Base-by-base conservation (phyloP, 1,140 invertebrate genomes). In the Mamestra configurata region DNA sequence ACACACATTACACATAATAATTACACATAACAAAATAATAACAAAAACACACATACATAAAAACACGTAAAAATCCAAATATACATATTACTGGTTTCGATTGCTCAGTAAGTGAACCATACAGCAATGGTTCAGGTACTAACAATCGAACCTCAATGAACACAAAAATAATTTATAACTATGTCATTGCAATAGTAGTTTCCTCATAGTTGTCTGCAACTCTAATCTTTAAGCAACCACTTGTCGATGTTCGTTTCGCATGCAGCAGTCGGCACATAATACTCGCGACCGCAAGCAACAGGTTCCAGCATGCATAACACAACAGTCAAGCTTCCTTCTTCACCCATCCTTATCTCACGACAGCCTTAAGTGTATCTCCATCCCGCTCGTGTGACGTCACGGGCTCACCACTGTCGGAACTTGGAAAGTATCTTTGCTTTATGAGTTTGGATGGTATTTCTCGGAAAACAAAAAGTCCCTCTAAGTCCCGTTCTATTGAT, bases 281-380 rank as follows among this genome's bases (percentile, higher is more conserved):
- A 31, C 57, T 64, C 40, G 7, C 10, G 8, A 64, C 18, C 59
- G 31, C 35, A 31, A 64, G 59, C 59, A 64, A 64, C 59, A 64
- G 35, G 59, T 64, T 40, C 40, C 59, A 11, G 2, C 59, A 11
- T 64, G 18, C 31, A 55, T 55, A 55, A 55, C 53, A 55, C 53
- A 55, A 55, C 59, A 64, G 35, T 8, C 31, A 1, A 61, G 31
- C 27, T n/a, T 61, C 59, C 31, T 37, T 31, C 15, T 35, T 31
- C 27, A 8, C 4, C 51, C 7, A 1, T 53, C 51, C 7, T 24
- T 55, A 1, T 55, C 53, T 64, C 18, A 20, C 59, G 18, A 40
- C 31, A 10, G 2, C 11, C 59, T 40, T 40, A 7, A 20, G 31
- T 40, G 2, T 37, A 64, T 40, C n/a, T 40, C 18, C 31, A 4